phyloP scores from a whole-genome alignment of 2,797 vertebrate species.

The Sitta carolinensis region DNA sequence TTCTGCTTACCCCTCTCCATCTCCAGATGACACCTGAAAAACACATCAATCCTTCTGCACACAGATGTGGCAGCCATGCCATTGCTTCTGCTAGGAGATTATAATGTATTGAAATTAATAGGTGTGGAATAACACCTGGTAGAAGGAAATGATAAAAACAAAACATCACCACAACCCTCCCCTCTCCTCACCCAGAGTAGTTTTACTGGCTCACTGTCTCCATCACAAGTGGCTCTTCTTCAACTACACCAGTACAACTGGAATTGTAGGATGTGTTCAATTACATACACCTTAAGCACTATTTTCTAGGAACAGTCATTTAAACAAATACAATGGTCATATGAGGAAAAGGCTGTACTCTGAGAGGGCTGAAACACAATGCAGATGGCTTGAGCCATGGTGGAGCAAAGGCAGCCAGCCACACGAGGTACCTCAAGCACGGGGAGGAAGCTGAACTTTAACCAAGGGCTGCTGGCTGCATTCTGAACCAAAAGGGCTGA shows the following conservation, averaged over 20 bases:
- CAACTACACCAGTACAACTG: neutral
- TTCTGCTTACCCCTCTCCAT: neutral
- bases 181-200: neutral
- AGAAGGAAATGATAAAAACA: neutral
- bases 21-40: neutral
- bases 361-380: neutral
- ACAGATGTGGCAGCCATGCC: neutral
- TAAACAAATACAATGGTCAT: neutral
- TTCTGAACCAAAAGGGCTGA: neutral
- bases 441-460: neutral
- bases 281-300: neutral
- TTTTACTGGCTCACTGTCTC: neutral
- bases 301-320: neutral
- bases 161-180: neutral
- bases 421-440: fast-evolving
- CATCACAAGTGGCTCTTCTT: neutral
- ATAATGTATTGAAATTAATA: neutral
- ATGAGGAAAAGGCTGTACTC: neutral
- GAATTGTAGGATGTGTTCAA: neutral
- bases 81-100: neutral
- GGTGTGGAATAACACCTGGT: neutral
- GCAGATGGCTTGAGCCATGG: neutral
- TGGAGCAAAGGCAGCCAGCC: neutral
- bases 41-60: neutral
- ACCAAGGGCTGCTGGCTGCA: neutral